Percentiles rank a stretch among this genome's conserved stretches.
These are phyloP conservation scores for Platynereis dumerilii DNA, from an alignment of 2,888 invertebrate species.

Conservation along the genomic window DNA sequence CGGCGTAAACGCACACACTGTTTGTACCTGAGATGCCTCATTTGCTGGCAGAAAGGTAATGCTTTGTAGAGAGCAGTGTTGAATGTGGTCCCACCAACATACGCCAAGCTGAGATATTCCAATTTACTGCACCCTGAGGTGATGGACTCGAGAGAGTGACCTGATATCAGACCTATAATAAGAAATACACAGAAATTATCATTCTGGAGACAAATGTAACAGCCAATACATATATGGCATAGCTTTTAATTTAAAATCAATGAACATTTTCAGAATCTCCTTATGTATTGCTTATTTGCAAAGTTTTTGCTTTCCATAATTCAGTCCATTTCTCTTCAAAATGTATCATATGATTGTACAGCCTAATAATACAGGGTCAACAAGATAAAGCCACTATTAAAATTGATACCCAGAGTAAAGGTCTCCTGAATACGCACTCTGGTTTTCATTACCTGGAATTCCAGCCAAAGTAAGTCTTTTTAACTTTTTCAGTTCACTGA, in stretches of 20 bases:
- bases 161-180: slow-evolving; percentile 40
- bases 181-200: background rate
- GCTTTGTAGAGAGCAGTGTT: slow-evolving; percentile 40
- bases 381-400: too few species aligned
- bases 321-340: too few species aligned
- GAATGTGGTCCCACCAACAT: slow-evolving; percentile 44
- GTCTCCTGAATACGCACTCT: too few species aligned
- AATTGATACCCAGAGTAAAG: too few species aligned
- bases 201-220: background rate
- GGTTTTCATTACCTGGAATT: slow-evolving; percentile 51
- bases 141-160: slow-evolving; percentile 42
- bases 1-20: too few species aligned
- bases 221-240: too few species aligned
- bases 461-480: slow-evolving; percentile 48
- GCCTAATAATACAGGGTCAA: too few species aligned
- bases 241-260: too few species aligned
- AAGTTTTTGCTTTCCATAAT: too few species aligned
- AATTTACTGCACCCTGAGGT: slow-evolving; percentile 43
- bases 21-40: slow-evolving; percentile 49
- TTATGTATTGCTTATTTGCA: too few species aligned
- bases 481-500: slow-evolving; percentile 42
- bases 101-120: slow-evolving; percentile 45
- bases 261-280: too few species aligned
- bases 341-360: too few species aligned
- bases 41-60: slow-evolving; percentile 39